Evolutionary conservation across 2,888 invertebrate genomes (phyloP), one percentile per base, ranked within the genome.

Genomic region (Zelleria hepariella): DNA sequence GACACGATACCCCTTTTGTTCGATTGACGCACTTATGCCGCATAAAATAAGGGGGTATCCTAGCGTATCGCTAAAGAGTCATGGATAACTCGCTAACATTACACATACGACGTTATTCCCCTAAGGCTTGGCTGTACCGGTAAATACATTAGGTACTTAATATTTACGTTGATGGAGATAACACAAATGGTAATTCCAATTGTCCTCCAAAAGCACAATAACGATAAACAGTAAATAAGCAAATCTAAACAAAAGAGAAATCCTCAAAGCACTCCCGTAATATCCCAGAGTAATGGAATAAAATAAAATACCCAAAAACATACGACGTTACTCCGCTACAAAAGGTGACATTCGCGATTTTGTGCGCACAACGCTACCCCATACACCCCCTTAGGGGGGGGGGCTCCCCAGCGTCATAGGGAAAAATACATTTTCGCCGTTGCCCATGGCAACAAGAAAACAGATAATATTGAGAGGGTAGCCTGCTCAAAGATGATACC

Each of bases 391-490:
- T 63, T 61, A 61, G 53, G 59, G 64, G 61, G 62, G 51, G 58
- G 59, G 60, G 60, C 66, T 65, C 62, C 66, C 66, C 63, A 63
- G 64, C 61, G 65, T 62, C 66, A 66, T 66, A 66, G 71, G 73
- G 78, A 80, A 82, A 82, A 80, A 80, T 77, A 79, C 73, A 76
- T 77, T 80, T 79, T 74, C 76, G 68, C 68, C 72, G 84, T 85
- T 77, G 76, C 83, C 78, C 76, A 68, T 77, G 68, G 83, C 82
- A 82, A 84, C 83, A 70, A 71, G 77, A 75, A 83, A 80, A 80
- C 80, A 79, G 81, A 74, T 72, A 75, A 77, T 78, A 75, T 77
- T 77, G 71, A 74, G 70, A 74, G 75, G 75, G 77, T 75, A 76
- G 72, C 74, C 74, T 74, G 15, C 15, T 68, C 66, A 77, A 57